phyloP scores from a whole-genome alignment of 2,113 vertebrate species.

The Campylomormyrus numenius region DNA sequence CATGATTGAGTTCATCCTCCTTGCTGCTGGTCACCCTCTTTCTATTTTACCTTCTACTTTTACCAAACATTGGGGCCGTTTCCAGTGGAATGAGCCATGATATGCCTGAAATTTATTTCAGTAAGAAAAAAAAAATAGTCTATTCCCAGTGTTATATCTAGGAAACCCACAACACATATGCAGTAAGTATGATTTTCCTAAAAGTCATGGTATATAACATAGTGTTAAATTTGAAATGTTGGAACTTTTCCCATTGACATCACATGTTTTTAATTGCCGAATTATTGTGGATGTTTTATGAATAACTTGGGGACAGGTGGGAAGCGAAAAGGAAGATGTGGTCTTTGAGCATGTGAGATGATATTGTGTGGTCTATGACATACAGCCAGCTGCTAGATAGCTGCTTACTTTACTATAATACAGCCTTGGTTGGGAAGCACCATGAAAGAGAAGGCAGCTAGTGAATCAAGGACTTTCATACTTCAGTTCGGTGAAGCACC shows the following conservation, averaged over 20 bases:
- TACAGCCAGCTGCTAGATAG: not conserved
- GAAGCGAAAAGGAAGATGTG: not conserved
- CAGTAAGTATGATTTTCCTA: not conserved
- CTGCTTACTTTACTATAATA: not conserved
- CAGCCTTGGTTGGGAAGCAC: not conserved
- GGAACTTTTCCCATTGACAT: not conserved
- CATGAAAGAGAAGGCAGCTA: not conserved
- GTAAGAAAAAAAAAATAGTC: not conserved
- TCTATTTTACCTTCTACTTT: not conserved
- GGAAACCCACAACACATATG: not conserved
- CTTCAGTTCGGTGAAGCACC: not conserved
- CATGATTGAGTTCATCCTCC: not conserved
- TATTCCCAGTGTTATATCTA: not conserved
- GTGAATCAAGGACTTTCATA: not conserved
- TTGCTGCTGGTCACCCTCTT: not conserved
- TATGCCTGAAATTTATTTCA: not conserved
- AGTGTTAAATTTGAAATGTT: not conserved
- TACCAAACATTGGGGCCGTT: not conserved
- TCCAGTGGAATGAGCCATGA: not conserved
- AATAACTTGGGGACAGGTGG: not conserved
- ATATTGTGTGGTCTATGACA: not conserved
- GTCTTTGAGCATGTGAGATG: not conserved
- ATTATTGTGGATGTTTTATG: not conserved
- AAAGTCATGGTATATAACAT: not conserved
- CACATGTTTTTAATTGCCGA: not conserved